phyloP scores from a whole-genome alignment of 2,113 vertebrate species.

The Maylandia zebra region DNA sequence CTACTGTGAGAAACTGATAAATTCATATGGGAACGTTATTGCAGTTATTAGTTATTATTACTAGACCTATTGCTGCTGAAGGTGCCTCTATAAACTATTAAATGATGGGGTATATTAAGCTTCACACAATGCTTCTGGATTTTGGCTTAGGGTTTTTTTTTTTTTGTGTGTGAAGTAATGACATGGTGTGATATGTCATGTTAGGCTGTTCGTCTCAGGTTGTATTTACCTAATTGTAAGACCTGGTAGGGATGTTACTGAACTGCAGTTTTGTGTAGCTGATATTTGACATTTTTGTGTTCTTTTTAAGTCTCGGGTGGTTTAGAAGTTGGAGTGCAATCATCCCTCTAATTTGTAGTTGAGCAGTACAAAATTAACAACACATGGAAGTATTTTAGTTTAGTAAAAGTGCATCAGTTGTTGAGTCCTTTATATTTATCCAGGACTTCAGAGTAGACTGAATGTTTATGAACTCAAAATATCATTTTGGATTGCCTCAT shows the following conservation, averaged over 20 bases:
- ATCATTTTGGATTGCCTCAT: background rate
- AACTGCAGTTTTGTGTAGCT: background rate
- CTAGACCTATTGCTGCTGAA: background rate
- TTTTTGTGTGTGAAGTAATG: background rate
- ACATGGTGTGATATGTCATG: background rate
- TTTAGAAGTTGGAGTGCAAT: background rate
- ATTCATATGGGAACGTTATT: background rate
- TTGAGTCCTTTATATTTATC: background rate
- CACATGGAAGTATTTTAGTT: background rate
- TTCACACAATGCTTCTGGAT: background rate
- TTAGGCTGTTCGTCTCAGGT: background rate
- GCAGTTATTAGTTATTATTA: background rate
- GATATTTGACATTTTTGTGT: background rate
- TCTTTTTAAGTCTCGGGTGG: background rate
- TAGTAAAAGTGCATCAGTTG: background rate
- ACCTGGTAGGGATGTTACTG: background rate
- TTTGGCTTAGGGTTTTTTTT: fast-evolving
- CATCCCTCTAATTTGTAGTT: background rate
- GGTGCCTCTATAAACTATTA: background rate
- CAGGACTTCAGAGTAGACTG: too few species aligned
- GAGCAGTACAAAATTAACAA: background rate
- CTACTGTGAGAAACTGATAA: background rate
- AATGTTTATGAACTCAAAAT: background rate
- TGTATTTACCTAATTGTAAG: background rate
- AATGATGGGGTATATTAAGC: background rate